Base-by-base conservation (phyloP, 2,113 vertebrate species). In the Cochlearius cochlearius region DNA sequence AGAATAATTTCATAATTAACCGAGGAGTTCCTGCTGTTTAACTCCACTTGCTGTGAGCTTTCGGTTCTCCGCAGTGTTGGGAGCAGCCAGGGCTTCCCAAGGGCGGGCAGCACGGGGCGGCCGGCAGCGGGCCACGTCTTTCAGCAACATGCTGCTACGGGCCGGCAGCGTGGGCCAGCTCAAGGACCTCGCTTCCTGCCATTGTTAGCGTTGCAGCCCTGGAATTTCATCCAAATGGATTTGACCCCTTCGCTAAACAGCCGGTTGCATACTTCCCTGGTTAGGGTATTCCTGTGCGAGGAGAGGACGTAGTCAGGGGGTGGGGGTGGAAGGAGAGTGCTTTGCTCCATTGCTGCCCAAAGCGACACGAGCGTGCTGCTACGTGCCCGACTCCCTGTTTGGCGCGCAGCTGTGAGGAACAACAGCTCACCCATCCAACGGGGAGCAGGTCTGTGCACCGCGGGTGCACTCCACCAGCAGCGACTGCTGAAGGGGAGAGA, bases 141-240 rank as follows among this genome's bases (percentile, higher is more conserved):
- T 97, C 97, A 98, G 92, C 97, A 97, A 60, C 41, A 27, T 41
- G 29, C 90, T 80, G 20, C 88, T 95, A 73, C 55, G n/a, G 96
- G 90, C 84, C 19, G 80, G 62, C 30, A 27, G 41, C 55, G 6
- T 8, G 41, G 69, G 96, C 86, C 93, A 88, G 83, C 92, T 80
- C 36, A 82, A 95, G 94, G 95, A 96, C 91, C 92, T 88, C 27
- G 87, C 86, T 98, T 98, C 98, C 98, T 98, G 98, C 95, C 87
- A 97, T 98, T 98, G 98, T 98, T 97, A 83, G 82, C 50, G 41
- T 30, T 34, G 81, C 92, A 91, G 85, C 88, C 87, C 91, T 97
- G 97, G 98, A 98, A 98, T 98, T 98, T 94, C 97, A 95, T 94
- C 97, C 98, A 97, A 98, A 98, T 98, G 96, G 96, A 97, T 98